phyloP scores from a whole-genome alignment of 1,140 invertebrate genomes.

The Myzus persicae region DNA sequence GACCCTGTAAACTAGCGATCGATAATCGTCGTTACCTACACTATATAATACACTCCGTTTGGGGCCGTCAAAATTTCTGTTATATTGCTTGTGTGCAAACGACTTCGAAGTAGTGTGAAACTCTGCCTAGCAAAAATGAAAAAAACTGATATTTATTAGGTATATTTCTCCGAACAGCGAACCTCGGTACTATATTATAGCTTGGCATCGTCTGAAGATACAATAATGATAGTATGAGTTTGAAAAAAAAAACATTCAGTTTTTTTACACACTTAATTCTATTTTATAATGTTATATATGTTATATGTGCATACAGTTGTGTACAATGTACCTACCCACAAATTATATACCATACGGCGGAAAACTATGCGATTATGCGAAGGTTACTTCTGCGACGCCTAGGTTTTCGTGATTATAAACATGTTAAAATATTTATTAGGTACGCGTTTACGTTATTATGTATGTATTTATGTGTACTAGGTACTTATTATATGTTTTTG shows the following conservation, averaged over 20 bases:
- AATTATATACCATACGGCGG: background rate
- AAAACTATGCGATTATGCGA: conserved; percentile 1
- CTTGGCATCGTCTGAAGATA: background rate
- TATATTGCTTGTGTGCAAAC: too few species aligned
- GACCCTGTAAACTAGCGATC: too few species aligned
- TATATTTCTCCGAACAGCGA: background rate
- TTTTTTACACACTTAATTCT: background rate
- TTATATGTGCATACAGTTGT: too few species aligned
- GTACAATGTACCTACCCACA: background rate
- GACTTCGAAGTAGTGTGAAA: background rate
- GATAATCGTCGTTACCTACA: too few species aligned
- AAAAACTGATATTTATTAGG: background rate
- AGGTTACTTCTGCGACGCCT: background rate
- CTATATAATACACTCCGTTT: too few species aligned
- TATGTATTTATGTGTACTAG: background rate
- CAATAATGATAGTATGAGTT: background rate
- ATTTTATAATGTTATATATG: background rate
- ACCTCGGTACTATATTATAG: background rate
- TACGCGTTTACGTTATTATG: background rate
- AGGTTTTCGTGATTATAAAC: background rate
- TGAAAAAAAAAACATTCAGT: background rate
- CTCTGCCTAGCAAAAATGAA: background rate
- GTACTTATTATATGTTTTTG: background rate
- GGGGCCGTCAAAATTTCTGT: background rate
- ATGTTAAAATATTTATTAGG: background rate